Base-by-base conservation (phyloP, 2,888 invertebrate genomes). In the Leptinotarsa tumamoca region DNA sequence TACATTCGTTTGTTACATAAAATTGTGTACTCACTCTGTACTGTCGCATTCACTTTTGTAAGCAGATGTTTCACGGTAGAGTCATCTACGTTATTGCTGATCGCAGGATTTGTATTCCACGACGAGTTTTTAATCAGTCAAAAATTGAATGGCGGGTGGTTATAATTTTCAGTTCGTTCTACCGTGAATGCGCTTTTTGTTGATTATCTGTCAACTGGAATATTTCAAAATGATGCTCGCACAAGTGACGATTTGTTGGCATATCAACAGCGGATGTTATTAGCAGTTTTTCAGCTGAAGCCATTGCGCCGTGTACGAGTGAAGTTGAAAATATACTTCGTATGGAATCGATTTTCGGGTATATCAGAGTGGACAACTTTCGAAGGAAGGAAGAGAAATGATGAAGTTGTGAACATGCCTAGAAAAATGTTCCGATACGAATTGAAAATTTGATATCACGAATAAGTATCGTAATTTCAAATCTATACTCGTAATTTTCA, bases 211-310 rank as follows among this genome's bases (percentile, higher is more conserved):
- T 23, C 58, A 21, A 15, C 23, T 23, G 58, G 58, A 58, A 58
- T 58, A 58, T 58, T 58, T 58, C 58, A 13, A 58, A 58, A 58
- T 58, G 23, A 58, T 58, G 58, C 58, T 58, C 58, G 13, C 58
- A 58, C 21, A 58, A 58, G 58, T 58, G 23, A 58, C 58, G 23
- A 58, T 58, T 58, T 23, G 58, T 58, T 14, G 58, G 58, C 58
- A 58, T 58, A 58, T 58, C 23, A 23, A 58, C 58, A 23, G 58
- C 58, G 23, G 58, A 58, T 58, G 23, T 58, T 58, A 58, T 58
- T 58, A 58, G 23, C 58, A 58, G 23, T 27, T 58, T 58, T 58
- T 23, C 58, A 21, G 23, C 23, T 27, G 58, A 23, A 58, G 23
- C 23, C 4, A 14, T 15, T 23, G 14, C 5, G 15, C 14, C 23